Conservation (phyloP, 2,113 vertebrate genomes). For the Brachirus orientalis region DNA sequence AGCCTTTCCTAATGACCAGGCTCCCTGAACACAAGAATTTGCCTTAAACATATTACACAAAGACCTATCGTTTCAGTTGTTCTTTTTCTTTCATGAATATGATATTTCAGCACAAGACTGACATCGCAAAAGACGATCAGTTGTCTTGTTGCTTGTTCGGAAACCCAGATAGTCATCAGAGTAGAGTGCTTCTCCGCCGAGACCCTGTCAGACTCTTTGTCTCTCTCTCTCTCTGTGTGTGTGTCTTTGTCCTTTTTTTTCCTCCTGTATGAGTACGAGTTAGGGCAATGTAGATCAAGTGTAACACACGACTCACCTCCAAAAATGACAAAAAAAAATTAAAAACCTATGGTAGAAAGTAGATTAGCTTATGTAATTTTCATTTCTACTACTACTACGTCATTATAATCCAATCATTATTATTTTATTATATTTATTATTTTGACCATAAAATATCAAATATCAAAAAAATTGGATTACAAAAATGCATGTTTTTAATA, state of each 20-base stretch:
- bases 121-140: constrained; percentile 66
- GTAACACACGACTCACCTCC: too few species aligned
- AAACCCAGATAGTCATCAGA: constrained; percentile 58
- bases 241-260: constrained; percentile 27
- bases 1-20: constrained; percentile 44
- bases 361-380: too few species aligned
- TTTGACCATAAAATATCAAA: too few species aligned
- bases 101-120: constrained; percentile 50
- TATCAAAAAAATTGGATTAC: too few species aligned
- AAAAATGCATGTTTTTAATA: too few species aligned
- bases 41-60: constrained; percentile 16
- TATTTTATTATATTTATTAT: too few species aligned
- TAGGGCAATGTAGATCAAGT: too few species aligned
- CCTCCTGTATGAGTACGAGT: background rate
- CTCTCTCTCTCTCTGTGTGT: constrained; percentile 21
- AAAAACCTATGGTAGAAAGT: too few species aligned
- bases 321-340: too few species aligned
- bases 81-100: constrained; percentile 18
- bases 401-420: too few species aligned
- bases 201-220: constrained; percentile 44
- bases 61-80: constrained; percentile 31
- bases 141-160: constrained; percentile 67
- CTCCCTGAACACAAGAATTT: constrained; percentile 52
- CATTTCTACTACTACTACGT: too few species aligned
- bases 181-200: constrained; percentile 60